Percentiles rank a stretch among this genome's conserved stretches.
phyloP scores from a whole-genome alignment of 1,140 invertebrate species.

The Drosophila sechellia region DNA sequence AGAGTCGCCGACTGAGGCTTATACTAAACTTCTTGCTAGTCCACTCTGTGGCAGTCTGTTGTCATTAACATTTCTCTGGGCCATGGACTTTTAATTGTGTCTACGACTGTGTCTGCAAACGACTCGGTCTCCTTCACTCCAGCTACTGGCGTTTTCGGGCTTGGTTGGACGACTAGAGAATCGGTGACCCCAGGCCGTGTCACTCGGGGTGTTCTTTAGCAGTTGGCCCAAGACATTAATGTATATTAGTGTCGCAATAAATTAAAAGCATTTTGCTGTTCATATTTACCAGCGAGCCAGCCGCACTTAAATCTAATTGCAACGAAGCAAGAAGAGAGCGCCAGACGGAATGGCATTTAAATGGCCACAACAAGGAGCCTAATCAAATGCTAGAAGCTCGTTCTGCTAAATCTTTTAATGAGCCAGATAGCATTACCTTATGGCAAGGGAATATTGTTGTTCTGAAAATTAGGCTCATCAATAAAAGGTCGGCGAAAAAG shows the following conservation, averaged over 20 bases:
- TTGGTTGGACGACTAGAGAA: constrained; percentile 9
- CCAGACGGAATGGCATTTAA: constrained; percentile 55
- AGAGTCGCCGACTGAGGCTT: constrained; percentile 17
- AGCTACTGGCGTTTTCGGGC: constrained; percentile 6
- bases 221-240: constrained; percentile 78
- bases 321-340: constrained; percentile 16
- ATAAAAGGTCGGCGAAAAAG: constrained; percentile 3
- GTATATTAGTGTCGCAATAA: constrained; percentile 82
- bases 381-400: constrained; percentile 60
- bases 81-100: constrained; percentile 82
- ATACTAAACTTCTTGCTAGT: constrained; percentile 35
- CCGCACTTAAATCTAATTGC: constrained; percentile 79
- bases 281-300: constrained; percentile 63
- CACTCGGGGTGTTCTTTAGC: constrained; percentile 46
- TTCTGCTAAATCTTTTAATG: constrained; percentile 68
- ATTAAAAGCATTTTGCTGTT: constrained; percentile 82
- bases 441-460: constrained; percentile 48
- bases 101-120: constrained; percentile 35
- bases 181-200: constrained; percentile 51
- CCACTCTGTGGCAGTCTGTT: constrained; percentile 55
- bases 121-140: neutral
- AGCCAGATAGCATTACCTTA: constrained; percentile 61
- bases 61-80: constrained; percentile 82
- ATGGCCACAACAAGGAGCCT: constrained; percentile 52
- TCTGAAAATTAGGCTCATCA: constrained; percentile 26